Base-by-base conservation (phyloP, 1,140 invertebrate genomes). In the Zaprionus kolodkinae region DNA sequence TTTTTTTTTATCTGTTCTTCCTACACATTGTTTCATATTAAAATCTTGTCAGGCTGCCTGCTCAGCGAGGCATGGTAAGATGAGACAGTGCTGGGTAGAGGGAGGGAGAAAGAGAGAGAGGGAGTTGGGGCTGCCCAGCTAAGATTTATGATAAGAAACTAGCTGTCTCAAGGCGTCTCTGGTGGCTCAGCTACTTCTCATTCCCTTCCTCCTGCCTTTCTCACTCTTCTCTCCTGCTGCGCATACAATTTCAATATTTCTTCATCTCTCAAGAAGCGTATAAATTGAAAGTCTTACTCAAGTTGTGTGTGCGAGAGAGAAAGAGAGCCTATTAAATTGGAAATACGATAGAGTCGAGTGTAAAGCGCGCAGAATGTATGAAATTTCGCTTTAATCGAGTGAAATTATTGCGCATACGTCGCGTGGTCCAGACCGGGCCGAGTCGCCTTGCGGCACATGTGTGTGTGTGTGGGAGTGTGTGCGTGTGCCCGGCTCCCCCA, bases 191-290 rank as follows among this genome's bases (percentile, higher is more conserved):
- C 21, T 21, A 21, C 21, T 21, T 25, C 38, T 63, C 40, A 7
- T 15, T 0, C n/a, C 15, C n/a, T 15, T 15, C n/a, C n/a, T n/a
- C n/a, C n/a, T n/a, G n/a, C n/a, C n/a, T n/a, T n/a, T 6, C 33
- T 35, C 33, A 0, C 27, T 40, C 12, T 6, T 21, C 21, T 21
- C n/a, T 21, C 21, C 2, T 5, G n/a, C 10, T 17, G 54, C 70
- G 73, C 69, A 75, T 81, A 88, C 74, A 84, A 89, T 89, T 88
- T 88, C 84, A 89, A 88, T 88, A 88, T 88, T 88, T 88, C 85
- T 84, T 84, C 78, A 84, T 84, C 74, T 72, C 21, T 21, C 21
- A 68, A 76, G 68, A 43, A 65, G 66, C 55, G 84, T 68, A 52
- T 70, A 89, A 88, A 88, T 87, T 87, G 85, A 87, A 88, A 87